Conservation (phyloP, 2,113 vertebrate species). For the Loxodonta africana region DNA sequence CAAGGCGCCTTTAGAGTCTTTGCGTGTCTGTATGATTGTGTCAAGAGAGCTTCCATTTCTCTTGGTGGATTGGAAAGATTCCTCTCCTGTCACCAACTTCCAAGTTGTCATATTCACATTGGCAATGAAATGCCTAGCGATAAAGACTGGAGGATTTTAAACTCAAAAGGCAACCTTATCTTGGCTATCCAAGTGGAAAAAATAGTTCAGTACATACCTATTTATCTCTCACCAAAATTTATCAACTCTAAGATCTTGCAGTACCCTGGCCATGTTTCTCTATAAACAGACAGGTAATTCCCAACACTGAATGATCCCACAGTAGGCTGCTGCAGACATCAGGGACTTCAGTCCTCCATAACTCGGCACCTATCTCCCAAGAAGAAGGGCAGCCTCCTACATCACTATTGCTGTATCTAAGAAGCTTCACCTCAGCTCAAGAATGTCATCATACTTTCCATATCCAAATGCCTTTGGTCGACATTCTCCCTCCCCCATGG, state of each 20-base stretch:
- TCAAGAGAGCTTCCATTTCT: not conserved
- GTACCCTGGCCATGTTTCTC: not conserved
- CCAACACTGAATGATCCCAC: not conserved
- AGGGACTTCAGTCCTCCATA: not conserved
- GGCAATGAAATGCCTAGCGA: constrained; percentile 1
- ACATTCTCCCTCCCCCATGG: not conserved
- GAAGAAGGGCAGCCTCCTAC: not conserved
- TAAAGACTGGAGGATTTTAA: constrained; percentile 29
- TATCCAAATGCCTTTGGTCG: not conserved
- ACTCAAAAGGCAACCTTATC: constrained; percentile 4
- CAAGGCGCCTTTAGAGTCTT: not conserved
- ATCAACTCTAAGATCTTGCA: not conserved
- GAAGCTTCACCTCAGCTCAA: not conserved
- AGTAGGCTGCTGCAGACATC: not conserved
- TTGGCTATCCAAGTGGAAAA: not conserved
- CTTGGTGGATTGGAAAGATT: not conserved
- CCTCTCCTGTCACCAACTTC: not conserved
- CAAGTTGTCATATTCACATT: not conserved
- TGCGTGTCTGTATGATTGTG: not conserved
- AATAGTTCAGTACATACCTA: not conserved
- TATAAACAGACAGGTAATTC: not conserved
- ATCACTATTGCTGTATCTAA: not conserved
- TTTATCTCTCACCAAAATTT: not conserved
- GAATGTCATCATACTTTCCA: not conserved
- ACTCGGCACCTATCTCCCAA: not conserved